A percentile compares a stretch with the other conserved stretches of the same genome.
Evolutionary conservation across 2,888 invertebrate species (phyloP).

Genomic region (Platycheirus rosarum): DNA sequence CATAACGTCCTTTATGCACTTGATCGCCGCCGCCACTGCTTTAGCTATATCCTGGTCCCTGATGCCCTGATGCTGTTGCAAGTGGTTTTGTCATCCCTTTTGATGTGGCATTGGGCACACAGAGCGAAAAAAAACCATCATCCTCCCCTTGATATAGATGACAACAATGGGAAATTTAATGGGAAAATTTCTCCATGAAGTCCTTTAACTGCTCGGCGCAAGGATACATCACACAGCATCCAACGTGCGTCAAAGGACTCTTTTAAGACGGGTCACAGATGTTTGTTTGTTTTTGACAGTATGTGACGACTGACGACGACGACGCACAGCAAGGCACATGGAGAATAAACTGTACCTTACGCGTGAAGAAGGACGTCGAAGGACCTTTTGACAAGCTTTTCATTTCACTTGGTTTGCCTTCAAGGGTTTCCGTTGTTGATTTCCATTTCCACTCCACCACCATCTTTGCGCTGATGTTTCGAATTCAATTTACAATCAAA

Average conservation of each 20-base stretch:
- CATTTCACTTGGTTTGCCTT: slow-evolving; percentile 46
- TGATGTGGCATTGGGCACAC: slow-evolving; percentile 57
- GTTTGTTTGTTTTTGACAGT: slow-evolving; percentile 74
- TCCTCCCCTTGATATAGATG: slow-evolving; percentile 54
- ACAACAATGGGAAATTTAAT: slow-evolving; percentile 72
- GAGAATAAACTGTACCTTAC: slow-evolving; percentile 53
- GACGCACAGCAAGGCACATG: not conserved
- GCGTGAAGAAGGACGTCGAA: slow-evolving; percentile 50
- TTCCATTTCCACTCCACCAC: slow-evolving; percentile 6
- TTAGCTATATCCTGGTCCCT: not conserved
- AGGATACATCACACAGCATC: slow-evolving; percentile 34
- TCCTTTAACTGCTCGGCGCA: slow-evolving; percentile 57
- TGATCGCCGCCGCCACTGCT: slow-evolving; percentile 66
- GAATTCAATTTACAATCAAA: slow-evolving; percentile 73
- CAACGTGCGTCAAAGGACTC: slow-evolving; percentile 39
- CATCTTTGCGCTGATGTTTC: slow-evolving; percentile 8
- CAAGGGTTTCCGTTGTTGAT: slow-evolving; percentile 64
- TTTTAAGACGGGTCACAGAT: slow-evolving; percentile 69
- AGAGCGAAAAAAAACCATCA: slow-evolving; percentile 15
- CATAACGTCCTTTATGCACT: slow-evolving; percentile 68
- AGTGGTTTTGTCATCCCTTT: slow-evolving; percentile 77
- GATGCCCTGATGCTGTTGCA: slow-evolving; percentile 70
- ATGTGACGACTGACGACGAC: slow-evolving; percentile 33
- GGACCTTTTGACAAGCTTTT: slow-evolving; percentile 68
- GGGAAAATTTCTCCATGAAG: slow-evolving; percentile 70